phyloP scores from a whole-genome alignment of 2,113 vertebrate genomes.

The Silurus asotus region DNA sequence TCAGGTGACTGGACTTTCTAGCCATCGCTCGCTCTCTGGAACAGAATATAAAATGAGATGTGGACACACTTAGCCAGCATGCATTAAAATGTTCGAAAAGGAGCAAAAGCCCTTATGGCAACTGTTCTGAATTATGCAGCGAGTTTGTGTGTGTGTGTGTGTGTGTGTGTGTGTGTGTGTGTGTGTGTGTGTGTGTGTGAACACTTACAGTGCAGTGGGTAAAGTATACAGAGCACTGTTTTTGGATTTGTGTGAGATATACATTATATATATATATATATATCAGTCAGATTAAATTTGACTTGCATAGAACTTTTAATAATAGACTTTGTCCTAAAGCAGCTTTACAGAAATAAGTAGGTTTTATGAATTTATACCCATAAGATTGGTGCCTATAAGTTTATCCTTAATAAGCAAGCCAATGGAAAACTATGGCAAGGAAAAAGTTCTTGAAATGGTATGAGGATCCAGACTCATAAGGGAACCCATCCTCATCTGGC shows the following conservation, averaged over 20 bases:
- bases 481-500: too few relatives aligned
- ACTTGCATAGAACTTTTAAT: too few relatives aligned
- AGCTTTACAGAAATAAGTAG: too few relatives aligned
- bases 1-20: not conserved
- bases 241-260: not conserved
- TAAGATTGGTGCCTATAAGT: too few relatives aligned
- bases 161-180: not conserved
- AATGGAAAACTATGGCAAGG: too few relatives aligned
- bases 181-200: not conserved
- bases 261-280: too few relatives aligned
- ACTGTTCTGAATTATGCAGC: conserved; percentile 16
- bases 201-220: not conserved
- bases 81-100: not conserved
- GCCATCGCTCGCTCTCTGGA: not conserved
- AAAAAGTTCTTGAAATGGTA: too few relatives aligned
- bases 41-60: conserved; percentile 6
- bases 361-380: too few relatives aligned
- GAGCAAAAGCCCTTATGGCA: conserved; percentile 15
- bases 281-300: too few relatives aligned
- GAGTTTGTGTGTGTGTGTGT: not conserved
- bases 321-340: too few relatives aligned
- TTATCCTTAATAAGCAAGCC: too few relatives aligned
- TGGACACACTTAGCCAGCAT: conserved; percentile 3
- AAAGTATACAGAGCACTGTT: not conserved
- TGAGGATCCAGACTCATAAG: too few relatives aligned